Conservation (phyloP, 1,140 invertebrate genomes). For the Ephestia elutella region DNA sequence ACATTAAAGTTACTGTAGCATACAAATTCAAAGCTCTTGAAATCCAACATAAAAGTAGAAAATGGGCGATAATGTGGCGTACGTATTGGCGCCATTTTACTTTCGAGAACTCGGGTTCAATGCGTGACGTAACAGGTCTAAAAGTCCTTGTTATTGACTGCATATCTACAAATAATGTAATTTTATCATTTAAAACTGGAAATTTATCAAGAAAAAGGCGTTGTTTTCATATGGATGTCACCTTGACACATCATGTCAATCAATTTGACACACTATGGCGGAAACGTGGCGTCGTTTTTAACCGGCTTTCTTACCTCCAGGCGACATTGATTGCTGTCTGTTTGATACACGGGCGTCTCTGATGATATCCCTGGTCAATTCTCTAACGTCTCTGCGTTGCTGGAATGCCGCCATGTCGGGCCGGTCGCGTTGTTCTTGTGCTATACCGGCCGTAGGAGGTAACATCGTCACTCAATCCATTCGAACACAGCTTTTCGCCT, state of each 20-base stretch:
- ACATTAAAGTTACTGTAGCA: too few species aligned
- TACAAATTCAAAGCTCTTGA: too few species aligned
- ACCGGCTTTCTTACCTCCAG: conserved; percentile 66
- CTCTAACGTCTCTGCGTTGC: conserved; percentile 64
- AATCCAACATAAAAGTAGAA: too few species aligned
- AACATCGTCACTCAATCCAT: conserved; percentile 71
- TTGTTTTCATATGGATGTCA: conserved; percentile 70
- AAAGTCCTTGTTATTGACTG: conserved; percentile 33
- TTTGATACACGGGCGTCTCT: conserved; percentile 60
- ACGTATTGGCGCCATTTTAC: conserved; percentile 72
- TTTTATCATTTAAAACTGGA: conserved; percentile 29
- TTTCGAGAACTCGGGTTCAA: conserved; percentile 48
- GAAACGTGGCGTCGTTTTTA: conserved; percentile 71
- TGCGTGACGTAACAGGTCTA: conserved; percentile 63
- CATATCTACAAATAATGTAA: conserved; percentile 7
- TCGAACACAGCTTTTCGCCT: conserved; percentile 39
- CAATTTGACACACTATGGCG: conserved; percentile 68
- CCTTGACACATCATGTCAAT: conserved; percentile 67
- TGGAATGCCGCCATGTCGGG: conserved; percentile 61
- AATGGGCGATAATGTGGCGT: conserved; percentile 36
- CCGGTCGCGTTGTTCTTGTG: conserved; percentile 59
- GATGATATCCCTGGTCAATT: conserved; percentile 65
- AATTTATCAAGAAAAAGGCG: conserved; percentile 27
- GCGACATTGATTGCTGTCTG: conserved; percentile 61
- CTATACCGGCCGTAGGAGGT: conserved; percentile 68